A percentile compares a stretch with the other conserved stretches of the same genome.
These are phyloP conservation scores for Salarias fasciatus DNA, from an alignment of 2,797 vertebrate species.

Conservation along the genomic window DNA sequence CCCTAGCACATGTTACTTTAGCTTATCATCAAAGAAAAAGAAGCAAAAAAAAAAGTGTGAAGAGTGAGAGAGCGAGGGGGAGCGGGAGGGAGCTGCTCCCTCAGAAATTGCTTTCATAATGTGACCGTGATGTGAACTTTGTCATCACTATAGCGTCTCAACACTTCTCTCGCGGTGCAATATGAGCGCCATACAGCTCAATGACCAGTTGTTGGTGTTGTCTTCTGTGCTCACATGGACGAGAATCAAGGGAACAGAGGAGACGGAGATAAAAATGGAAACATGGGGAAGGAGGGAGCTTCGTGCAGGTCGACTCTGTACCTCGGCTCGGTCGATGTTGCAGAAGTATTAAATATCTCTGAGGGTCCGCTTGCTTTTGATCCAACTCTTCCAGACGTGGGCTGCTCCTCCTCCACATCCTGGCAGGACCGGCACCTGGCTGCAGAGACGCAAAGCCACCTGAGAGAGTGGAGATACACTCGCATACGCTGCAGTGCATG, in stretches of 20 bases:
- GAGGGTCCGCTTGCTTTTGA: constrained; percentile 66
- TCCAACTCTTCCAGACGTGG: constrained; percentile 48
- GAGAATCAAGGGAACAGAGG: background rate
- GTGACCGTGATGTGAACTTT: constrained; percentile 68
- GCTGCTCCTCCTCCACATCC: constrained; percentile 43
- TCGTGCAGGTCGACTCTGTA: constrained; percentile 67
- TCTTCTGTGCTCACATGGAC: constrained; percentile 3
- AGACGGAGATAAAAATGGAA: constrained; percentile 14
- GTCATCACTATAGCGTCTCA: constrained; percentile 28
- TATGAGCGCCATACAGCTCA: background rate
- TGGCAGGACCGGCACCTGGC: constrained; percentile 45
- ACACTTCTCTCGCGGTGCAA: constrained; percentile 22
- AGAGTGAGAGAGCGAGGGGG: background rate
- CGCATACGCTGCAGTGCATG: background rate
- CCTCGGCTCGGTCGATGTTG: constrained; percentile 51
- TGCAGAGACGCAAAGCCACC: constrained; percentile 19
- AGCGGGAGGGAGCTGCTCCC: constrained; percentile 23
- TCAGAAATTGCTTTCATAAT: constrained; percentile 53
- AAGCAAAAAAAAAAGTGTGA: constrained; percentile 11
- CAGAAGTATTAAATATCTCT: constrained; percentile 61
- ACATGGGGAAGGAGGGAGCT: constrained; percentile 4
- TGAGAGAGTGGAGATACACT: constrained; percentile 20
- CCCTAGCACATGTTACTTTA: constrained; percentile 35
- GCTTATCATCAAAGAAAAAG: constrained; percentile 68
- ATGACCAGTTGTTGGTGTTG: constrained; percentile 26